Conservation (phyloP, 2,888 invertebrate species). For the Idaea dimidiata region DNA sequence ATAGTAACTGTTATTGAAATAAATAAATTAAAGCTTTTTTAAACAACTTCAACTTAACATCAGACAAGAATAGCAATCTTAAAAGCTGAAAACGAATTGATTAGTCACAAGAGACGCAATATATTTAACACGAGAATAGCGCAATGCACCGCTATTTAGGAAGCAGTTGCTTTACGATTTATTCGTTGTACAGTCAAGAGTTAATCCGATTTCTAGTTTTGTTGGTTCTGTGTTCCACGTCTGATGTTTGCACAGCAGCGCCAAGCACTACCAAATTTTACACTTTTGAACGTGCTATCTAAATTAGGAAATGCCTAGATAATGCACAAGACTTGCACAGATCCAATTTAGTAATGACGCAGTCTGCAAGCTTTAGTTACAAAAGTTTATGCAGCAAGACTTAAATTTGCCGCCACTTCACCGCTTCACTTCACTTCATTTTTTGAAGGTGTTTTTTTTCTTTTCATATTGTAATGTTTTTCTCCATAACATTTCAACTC, state of each 20-base stretch:
- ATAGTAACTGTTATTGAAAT: background rate
- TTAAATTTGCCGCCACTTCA: too few relatives aligned
- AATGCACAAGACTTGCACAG: background rate
- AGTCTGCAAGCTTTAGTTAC: too few relatives aligned
- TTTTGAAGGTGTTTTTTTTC: too few relatives aligned
- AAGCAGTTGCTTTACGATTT: background rate
- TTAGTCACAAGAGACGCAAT: background rate
- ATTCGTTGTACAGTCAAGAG: background rate
- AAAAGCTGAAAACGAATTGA: background rate
- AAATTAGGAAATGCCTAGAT: background rate
- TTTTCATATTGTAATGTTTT: too few relatives aligned
- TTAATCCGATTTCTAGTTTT: slow-evolving; percentile 1
- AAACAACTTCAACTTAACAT: background rate
- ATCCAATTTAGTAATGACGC: too few relatives aligned
- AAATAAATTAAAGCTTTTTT: background rate
- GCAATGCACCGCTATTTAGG: background rate
- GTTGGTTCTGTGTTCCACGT: background rate
- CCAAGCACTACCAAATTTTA: background rate
- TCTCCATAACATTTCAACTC: too few relatives aligned
- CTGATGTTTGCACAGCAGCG: background rate
- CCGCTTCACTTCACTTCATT: too few relatives aligned
- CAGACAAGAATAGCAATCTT: background rate
- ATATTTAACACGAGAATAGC: background rate
- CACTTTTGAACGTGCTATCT: background rate
- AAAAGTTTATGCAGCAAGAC: too few relatives aligned